Conservation (phyloP, 2,888 invertebrate species). For the Tenthredo notha region DNA sequence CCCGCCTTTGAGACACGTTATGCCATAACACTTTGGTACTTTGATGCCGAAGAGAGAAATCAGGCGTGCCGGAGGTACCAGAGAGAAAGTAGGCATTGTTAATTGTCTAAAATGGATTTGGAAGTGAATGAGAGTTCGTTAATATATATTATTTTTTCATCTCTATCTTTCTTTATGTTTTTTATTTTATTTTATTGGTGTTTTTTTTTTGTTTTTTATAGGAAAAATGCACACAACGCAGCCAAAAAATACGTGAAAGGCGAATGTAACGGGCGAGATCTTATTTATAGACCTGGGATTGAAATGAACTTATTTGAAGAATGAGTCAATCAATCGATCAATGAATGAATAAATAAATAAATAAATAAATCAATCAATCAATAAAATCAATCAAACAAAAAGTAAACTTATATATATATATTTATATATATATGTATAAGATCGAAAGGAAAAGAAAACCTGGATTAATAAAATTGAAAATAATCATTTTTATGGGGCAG, state of each 20-base stretch:
- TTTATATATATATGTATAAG: neutral
- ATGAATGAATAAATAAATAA: neutral
- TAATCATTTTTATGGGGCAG: neutral
- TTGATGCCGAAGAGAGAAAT: conserved; percentile 90
- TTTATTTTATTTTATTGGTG: neutral
- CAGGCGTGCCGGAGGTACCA: conserved; percentile 84
- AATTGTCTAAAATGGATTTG: neutral
- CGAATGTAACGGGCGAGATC: neutral
- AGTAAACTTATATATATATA: neutral
- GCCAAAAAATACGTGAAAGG: conserved; percentile 66
- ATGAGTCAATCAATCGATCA: conserved; percentile 9
- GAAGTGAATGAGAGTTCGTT: neutral
- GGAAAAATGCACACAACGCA: conserved; percentile 64
- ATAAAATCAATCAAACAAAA: neutral
- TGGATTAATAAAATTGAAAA: neutral
- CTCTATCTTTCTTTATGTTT: neutral
- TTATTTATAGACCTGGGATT: neutral
- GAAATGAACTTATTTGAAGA: neutral
- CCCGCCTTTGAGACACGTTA: conserved; percentile 94
- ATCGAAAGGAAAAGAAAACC: neutral
- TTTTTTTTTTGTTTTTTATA: conserved; percentile 57
- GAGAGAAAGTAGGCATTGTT: conserved; percentile 78
- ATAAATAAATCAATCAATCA: neutral
- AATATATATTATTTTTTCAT: neutral
- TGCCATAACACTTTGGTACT: conserved; percentile 96